These are phyloP conservation scores for Bufo bufo DNA, from an alignment of 2,113 vertebrate genomes.

Conservation along the genomic window DNA sequence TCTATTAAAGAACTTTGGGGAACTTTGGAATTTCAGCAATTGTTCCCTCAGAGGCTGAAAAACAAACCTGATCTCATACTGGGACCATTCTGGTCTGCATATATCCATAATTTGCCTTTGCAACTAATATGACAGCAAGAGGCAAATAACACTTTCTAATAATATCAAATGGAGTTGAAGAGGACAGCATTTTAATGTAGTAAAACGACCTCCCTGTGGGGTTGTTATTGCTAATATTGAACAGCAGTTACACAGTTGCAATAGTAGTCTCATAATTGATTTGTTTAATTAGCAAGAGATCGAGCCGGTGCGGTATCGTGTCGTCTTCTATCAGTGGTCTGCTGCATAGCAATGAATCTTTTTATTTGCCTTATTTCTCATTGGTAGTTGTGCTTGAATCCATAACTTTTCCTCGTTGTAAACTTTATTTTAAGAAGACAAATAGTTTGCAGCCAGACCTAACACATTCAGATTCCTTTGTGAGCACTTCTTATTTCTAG, in stretches of 20 bases:
- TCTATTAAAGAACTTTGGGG: slow-evolving; percentile 98
- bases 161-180: slow-evolving; percentile 95
- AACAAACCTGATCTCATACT: slow-evolving; percentile 92
- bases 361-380: slow-evolving; percentile 73
- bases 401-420: background rate
- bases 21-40: slow-evolving; percentile 93
- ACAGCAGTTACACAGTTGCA: slow-evolving; percentile 95
- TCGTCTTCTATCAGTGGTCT: slow-evolving; percentile 81
- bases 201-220: slow-evolving; percentile 89
- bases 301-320: slow-evolving; percentile 84
- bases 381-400: slow-evolving; percentile 6
- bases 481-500: background rate
- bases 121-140: slow-evolving; percentile 96
- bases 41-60: slow-evolving; percentile 92
- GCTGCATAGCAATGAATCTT: slow-evolving; percentile 72
- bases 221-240: slow-evolving; percentile 89
- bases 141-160: slow-evolving; percentile 98
- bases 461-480: background rate
- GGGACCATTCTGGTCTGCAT: slow-evolving; percentile 87
- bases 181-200: slow-evolving; percentile 94
- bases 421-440: background rate
- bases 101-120: slow-evolving; percentile 98
- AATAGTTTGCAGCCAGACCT: background rate
- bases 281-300: slow-evolving; percentile 99
- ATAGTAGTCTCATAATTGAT: slow-evolving; percentile 98